Evolutionary conservation across 1,140 invertebrate species (phyloP), one percentile per base, ranked within the genome.

Genomic region (Ceratina japonica): DNA sequence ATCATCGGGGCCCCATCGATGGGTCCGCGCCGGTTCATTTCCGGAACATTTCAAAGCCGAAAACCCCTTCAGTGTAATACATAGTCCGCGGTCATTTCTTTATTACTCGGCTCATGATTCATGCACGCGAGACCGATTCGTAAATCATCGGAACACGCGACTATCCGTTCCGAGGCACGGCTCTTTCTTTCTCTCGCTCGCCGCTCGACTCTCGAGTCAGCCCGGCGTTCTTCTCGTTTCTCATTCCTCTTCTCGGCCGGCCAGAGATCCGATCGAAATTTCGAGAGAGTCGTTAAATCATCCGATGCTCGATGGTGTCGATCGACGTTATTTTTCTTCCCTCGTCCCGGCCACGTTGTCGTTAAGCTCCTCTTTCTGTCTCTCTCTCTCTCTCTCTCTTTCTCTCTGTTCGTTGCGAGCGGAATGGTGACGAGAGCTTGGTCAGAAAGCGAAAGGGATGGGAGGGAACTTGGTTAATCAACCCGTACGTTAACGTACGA

Each of bases 201-300:
- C n/a, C n/a, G n/a, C 49, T 59, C 59, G 8, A 22, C 20, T 31
- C 4, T 2, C 31, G 18, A 37, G 37, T 37, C 37, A 7, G 37
- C 3, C 37, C 37, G 7, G 37, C 37, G 37, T 37, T 37, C 37
- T 12, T 8, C 56, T 64, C 63, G 63, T 71, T 78, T 72, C 51
- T 76, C 65, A 61, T 61, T 7, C 37, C 15, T 18, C 31, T 18
- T 64, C 16, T 0, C 18, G 49, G 15, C 15, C 13, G 2, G 18
- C 0, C 52, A 10, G 37, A 74, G 84, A 85, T 85, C 52, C 80
- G 84, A 85, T 85, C 84, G 83, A 86, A 82, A 85, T 86, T 85
- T 86, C 73, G 69, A 70, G 54, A 51, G 76, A 82, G 83, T 85
- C 84, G 68, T 85, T 85, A 86, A 86, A 86, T 86, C 84, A 86